Evolutionary conservation across 1,140 invertebrate genomes (phyloP).

Genomic region (Micrasema longulum): DNA sequence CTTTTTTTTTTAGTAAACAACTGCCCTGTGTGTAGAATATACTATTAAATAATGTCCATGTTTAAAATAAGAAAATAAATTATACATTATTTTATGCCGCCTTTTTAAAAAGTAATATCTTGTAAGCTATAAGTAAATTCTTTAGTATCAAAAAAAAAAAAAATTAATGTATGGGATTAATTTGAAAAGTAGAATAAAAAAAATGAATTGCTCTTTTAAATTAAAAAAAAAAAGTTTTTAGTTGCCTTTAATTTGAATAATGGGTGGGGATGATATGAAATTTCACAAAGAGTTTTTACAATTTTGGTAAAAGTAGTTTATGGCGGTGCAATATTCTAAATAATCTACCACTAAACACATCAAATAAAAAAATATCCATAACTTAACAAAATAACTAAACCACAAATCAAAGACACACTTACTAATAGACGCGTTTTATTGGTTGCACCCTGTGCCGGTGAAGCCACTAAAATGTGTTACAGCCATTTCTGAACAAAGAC

Average conservation of each 20-base stretch:
- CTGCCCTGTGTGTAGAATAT: constrained; percentile 53
- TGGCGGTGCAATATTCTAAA: constrained; percentile 47
- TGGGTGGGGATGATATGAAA: constrained; percentile 11
- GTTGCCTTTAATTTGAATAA: background rate
- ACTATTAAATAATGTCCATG: constrained; percentile 53
- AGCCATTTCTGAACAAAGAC: constrained; percentile 54
- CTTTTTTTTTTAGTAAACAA: background rate
- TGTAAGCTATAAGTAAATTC: too few relatives aligned
- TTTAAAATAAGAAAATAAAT: constrained; percentile 56
- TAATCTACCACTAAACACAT: constrained; percentile 54
- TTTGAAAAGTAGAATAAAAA: too few relatives aligned
- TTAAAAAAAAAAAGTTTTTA: too few relatives aligned
- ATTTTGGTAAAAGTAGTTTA: constrained; percentile 31
- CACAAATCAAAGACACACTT: constrained; percentile 55
- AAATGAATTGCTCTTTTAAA: too few relatives aligned
- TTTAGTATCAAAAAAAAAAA: too few relatives aligned
- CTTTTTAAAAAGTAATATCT: constrained; percentile 3
- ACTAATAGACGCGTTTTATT: constrained; percentile 44
- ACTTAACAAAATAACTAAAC: constrained; percentile 54
- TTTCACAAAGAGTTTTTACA: constrained; percentile 17
- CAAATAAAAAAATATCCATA: constrained; percentile 52
- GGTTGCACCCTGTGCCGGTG: constrained; percentile 1
- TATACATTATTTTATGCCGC: constrained; percentile 38
- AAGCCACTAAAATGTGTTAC: constrained; percentile 31
- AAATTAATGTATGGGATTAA: too few relatives aligned